Evolutionary conservation across 2,113 vertebrate species (phyloP).

Genomic region (Oreochromis niloticus): DNA sequence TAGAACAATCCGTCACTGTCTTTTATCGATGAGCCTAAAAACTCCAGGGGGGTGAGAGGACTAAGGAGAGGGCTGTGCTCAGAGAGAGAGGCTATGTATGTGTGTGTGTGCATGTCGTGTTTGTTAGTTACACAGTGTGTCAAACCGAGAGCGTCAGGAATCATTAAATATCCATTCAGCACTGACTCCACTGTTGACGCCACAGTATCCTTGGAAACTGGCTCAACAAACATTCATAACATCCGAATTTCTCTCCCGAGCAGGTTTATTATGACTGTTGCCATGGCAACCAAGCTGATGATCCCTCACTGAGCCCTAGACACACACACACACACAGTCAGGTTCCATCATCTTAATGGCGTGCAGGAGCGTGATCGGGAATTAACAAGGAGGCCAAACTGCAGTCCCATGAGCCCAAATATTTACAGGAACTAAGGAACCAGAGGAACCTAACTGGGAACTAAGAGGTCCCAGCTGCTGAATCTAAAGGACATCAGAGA

Average conservation of each 20-base stretch:
- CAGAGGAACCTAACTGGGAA: background rate
- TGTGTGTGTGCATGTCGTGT: background rate
- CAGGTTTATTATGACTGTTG: conserved; percentile 67
- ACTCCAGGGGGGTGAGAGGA: background rate
- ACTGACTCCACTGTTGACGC: conserved; percentile 7
- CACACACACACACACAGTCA: background rate
- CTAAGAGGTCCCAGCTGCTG: background rate
- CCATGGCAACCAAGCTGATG: conserved; percentile 33
- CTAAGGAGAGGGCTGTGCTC: background rate
- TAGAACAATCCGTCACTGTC: conserved; percentile 11
- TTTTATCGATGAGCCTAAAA: background rate
- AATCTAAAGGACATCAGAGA: background rate
- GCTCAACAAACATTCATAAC: conserved; percentile 55
- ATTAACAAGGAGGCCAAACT: background rate
- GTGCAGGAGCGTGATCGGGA: background rate
- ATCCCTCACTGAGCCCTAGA: background rate
- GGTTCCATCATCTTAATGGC: background rate
- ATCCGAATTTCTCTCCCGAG: conserved; percentile 3
- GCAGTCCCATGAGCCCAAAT: background rate
- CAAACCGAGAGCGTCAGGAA: conserved; percentile 40
- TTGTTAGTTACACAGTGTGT: conserved; percentile 38
- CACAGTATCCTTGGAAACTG: conserved; percentile 51
- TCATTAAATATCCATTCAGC: conserved; percentile 37
- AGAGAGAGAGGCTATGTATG: background rate
- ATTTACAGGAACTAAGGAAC: background rate